Percentiles rank a stretch among this genome's conserved stretches.
Conservation (phyloP, 2,888 invertebrate species). For the Drosophila macrospina region DNA sequence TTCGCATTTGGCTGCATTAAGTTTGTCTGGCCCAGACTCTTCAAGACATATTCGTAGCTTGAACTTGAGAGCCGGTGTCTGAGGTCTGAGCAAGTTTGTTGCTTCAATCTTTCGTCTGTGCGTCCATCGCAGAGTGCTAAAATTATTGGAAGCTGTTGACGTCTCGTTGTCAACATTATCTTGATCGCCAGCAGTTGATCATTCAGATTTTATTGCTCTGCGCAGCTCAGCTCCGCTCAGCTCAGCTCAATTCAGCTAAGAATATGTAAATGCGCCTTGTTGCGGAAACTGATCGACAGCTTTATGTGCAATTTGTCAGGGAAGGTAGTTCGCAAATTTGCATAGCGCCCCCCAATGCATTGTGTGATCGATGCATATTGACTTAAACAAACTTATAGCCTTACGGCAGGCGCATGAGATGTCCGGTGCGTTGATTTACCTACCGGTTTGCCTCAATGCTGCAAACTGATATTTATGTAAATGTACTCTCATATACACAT, state of each 20-base stretch:
- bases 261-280: slow-evolving; percentile 59
- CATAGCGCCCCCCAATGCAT: slow-evolving; percentile 64
- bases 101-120: slow-evolving; percentile 66
- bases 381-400: slow-evolving; percentile 50
- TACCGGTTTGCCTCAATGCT: slow-evolving; percentile 63
- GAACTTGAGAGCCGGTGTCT: not conserved
- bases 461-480: slow-evolving; percentile 57
- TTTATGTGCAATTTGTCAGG: slow-evolving; percentile 82
- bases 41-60: slow-evolving; percentile 11
- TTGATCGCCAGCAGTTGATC: slow-evolving; percentile 34
- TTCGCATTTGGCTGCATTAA: slow-evolving; percentile 69
- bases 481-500: slow-evolving; percentile 29
- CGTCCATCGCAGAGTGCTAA: slow-evolving; percentile 17
- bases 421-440: slow-evolving; percentile 47
- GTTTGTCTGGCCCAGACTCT: slow-evolving; percentile 24
- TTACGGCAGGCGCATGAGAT: slow-evolving; percentile 24
- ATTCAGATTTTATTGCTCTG: slow-evolving; percentile 39
- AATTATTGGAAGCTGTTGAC: slow-evolving; percentile 72
- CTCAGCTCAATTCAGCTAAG: slow-evolving; percentile 10
- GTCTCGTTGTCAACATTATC: slow-evolving; percentile 77
- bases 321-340: slow-evolving; percentile 74
- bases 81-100: slow-evolving; percentile 48
- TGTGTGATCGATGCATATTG: slow-evolving; percentile 66
- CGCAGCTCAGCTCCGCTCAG: slow-evolving; percentile 2
- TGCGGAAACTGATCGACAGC: slow-evolving; percentile 79